Base-by-base conservation (phyloP, 2,113 vertebrate genomes). In the Poeciliopsis occidentalis region DNA sequence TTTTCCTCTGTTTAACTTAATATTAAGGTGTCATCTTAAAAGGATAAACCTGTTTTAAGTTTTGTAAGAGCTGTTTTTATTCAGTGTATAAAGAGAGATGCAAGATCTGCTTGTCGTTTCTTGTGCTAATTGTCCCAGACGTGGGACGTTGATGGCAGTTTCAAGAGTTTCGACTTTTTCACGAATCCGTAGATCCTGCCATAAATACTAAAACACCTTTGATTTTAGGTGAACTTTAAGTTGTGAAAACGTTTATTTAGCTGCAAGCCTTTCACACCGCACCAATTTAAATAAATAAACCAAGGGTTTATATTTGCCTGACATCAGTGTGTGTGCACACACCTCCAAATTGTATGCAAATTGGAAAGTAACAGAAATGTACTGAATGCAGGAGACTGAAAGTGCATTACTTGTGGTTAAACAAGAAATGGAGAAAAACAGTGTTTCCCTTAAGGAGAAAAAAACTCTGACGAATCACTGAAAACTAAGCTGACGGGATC, bases 21-120 rank as follows among this genome's bases (percentile, higher is more conserved):
- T 86, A 83, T 84, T 82, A 88, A 90, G 75, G 88, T 76, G 74
- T 83, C 88, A 73, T 87, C 72, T 80, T 85, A 89, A 88, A 89
- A 85, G 67, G 71, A 85, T 85, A 86, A 82, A 83, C 60, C 65
- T 81, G 79, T 89, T 89, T 93, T 91, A 82, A 78, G 82, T 93
- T 93, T 93, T 90, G 93, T 88, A 93, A 92, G 91, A 65, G 69
- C 11, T 87, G 88, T 91, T 94, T 95, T 91, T 91, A 93, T 91
- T 89, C 84, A 90, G 75, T 92, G 91, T 92, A 93, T 94, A 95
- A 95, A 95, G 85, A 91, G 86, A 67, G 77, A 85, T 92, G 85
- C 78, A 80, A 91, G 83, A 89, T 19, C 15, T 22, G 44, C 44
- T 19, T 32, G 19, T 69, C 37, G 34, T 31, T 47, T 88, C 70